Conservation (phyloP, 2,797 vertebrate genomes). For the Cyclura pinguis region DNA sequence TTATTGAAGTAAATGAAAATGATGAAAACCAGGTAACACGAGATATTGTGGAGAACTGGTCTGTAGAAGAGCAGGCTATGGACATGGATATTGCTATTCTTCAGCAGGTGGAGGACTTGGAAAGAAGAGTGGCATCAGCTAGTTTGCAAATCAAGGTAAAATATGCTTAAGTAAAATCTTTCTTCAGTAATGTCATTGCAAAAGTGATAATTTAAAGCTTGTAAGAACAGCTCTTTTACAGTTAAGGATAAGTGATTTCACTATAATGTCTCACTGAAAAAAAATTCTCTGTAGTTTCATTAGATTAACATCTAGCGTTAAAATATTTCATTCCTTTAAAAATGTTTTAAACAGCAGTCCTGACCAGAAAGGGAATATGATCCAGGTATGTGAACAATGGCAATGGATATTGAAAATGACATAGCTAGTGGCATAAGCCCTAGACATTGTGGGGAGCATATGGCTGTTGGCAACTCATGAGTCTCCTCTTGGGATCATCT, state of each 20-base stretch:
- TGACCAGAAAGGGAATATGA: neutral
- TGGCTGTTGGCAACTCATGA: neutral
- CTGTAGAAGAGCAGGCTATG: constrained; percentile 93
- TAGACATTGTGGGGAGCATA: neutral
- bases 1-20: constrained; percentile 86
- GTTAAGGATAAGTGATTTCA: constrained; percentile 61
- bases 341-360: constrained; percentile 21
- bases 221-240: constrained; percentile 47
- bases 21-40: constrained; percentile 86
- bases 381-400: neutral
- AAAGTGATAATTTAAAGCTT: constrained; percentile 54
- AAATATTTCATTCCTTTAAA: neutral
- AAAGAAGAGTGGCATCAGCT: constrained; percentile 91
- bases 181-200: constrained; percentile 59
- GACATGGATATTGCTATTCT: constrained; percentile 90
- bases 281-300: constrained; percentile 29
- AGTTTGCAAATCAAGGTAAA: constrained; percentile 95
- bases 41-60: constrained; percentile 90
- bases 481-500: neutral
- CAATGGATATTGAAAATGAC: neutral
- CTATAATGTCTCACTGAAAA: constrained; percentile 28
- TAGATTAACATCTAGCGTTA: neutral
- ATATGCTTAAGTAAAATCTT: constrained; percentile 66
- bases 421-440: constrained; percentile 1
- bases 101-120: constrained; percentile 93